phyloP scores from a whole-genome alignment of 2,888 invertebrate species.

The Flexamia atlantica region DNA sequence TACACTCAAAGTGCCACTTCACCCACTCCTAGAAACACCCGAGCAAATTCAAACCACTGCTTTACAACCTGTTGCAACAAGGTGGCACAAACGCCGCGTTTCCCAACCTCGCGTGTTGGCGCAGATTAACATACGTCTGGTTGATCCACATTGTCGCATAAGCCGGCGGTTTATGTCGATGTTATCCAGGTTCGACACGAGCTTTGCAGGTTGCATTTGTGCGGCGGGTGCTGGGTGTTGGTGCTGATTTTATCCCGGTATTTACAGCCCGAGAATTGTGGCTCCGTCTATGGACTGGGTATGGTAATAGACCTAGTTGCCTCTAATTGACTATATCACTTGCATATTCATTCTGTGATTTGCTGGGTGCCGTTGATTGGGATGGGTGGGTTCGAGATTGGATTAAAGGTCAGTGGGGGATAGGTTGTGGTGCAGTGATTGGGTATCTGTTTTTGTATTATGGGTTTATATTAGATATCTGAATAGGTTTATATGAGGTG shows the following conservation, averaged over 20 bases:
- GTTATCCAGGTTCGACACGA: background rate
- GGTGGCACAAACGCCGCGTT: background rate
- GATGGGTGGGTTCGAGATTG: conserved; percentile 3
- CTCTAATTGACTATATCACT: conserved; percentile 42
- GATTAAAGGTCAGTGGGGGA: background rate
- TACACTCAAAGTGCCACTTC: no score
- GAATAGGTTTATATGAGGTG: no score
- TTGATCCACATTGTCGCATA: conserved; percentile 30
- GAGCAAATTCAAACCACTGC: background rate
- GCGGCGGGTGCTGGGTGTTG: conserved; percentile 9
- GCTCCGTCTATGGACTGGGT: conserved; percentile 19
- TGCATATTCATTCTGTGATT: conserved; percentile 42
- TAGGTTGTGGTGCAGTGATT: background rate
- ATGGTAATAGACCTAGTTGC: conserved; percentile 42
- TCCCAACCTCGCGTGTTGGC: background rate
- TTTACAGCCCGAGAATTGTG: background rate
- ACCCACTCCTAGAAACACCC: background rate
- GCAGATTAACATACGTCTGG: conserved; percentile 9
- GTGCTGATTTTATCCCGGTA: conserved; percentile 15
- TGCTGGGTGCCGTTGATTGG: conserved; percentile 20
- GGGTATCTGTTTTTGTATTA: no score
- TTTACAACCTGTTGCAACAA: conserved; percentile 1
- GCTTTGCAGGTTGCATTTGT: conserved; percentile 31
- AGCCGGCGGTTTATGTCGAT: conserved; percentile 13
- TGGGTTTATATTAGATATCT: no score